Percentiles rank a stretch among this genome's conserved stretches.
phyloP scores from a whole-genome alignment of 2,888 invertebrate species.

The Sminthurinus aureus region DNA sequence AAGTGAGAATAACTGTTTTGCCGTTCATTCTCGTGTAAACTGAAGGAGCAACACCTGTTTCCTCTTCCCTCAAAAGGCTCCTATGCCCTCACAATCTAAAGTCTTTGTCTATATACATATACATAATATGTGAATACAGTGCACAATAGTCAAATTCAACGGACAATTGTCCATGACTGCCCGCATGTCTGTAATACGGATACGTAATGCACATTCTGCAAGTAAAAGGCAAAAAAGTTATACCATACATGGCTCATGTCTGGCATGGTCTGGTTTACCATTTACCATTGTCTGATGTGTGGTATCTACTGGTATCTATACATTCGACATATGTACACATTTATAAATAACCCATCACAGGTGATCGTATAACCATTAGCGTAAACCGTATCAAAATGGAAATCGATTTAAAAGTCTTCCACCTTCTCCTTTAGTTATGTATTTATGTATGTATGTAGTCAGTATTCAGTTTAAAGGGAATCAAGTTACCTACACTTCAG shows the following conservation, averaged over 20 bases:
- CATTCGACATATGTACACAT: too few relatives aligned
- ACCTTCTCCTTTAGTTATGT: background rate
- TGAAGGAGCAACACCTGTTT: constrained; percentile 33
- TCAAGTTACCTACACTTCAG: too few relatives aligned
- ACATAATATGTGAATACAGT: too few relatives aligned
- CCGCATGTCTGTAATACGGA: background rate
- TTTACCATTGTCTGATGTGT: background rate
- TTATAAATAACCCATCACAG: background rate
- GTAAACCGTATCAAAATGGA: constrained; percentile 2
- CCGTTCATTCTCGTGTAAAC: background rate
- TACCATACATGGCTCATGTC: too few relatives aligned
- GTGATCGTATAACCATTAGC: constrained; percentile 12
- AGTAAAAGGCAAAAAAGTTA: background rate
- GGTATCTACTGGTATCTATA: constrained; percentile 18
- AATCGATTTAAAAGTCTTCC: constrained; percentile 19
- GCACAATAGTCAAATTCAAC: constrained; percentile 2
- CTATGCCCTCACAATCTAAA: background rate
- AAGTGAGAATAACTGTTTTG: constrained; percentile 9
- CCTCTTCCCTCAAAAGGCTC: background rate
- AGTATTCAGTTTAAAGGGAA: background rate
- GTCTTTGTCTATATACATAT: background rate
- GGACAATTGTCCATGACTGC: constrained; percentile 21
- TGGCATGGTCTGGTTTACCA: background rate
- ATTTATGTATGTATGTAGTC: too few relatives aligned
- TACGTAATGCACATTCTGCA: background rate